phyloP scores from a whole-genome alignment of 1,140 invertebrate species.

The Drosophila orena region DNA sequence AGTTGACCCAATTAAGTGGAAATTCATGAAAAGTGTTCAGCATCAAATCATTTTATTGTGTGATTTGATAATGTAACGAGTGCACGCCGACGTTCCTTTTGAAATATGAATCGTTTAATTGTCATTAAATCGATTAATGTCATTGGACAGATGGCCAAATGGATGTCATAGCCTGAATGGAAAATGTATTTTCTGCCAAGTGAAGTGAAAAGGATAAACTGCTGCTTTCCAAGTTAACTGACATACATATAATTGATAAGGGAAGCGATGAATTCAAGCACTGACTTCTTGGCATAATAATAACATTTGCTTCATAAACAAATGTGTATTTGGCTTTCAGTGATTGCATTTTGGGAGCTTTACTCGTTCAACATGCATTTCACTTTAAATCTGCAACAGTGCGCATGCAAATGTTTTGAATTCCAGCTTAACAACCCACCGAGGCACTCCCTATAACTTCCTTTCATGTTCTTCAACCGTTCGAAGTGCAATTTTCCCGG shows the following conservation, averaged over 20 bases:
- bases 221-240: constrained; percentile 4
- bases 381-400: background rate
- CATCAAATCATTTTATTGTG: constrained; percentile 37
- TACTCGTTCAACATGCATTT: background rate
- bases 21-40: constrained; percentile 34
- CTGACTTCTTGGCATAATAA: too few relatives aligned
- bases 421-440: background rate
- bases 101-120: constrained; percentile 29
- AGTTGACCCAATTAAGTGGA: constrained; percentile 44
- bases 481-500: constrained; percentile 12
- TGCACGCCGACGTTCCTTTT: constrained; percentile 16
- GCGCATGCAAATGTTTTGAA: constrained; percentile 6
- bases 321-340: too few relatives aligned
- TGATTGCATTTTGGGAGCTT: too few relatives aligned
- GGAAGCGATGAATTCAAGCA: background rate
- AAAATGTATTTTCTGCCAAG: constrained; percentile 15
- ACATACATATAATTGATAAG: background rate
- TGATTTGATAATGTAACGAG: constrained; percentile 26
- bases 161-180: constrained; percentile 14
- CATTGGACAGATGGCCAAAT: constrained; percentile 7
- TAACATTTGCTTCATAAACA: too few relatives aligned
- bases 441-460: constrained; percentile 16
- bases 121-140: constrained; percentile 49
- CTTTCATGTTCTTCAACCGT: background rate
- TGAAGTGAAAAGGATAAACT: constrained; percentile 13